A percentile compares a stretch with the other conserved stretches of the same genome.
phyloP scores from a whole-genome alignment of 2,888 invertebrate genomes.

The Andricus curvator region DNA sequence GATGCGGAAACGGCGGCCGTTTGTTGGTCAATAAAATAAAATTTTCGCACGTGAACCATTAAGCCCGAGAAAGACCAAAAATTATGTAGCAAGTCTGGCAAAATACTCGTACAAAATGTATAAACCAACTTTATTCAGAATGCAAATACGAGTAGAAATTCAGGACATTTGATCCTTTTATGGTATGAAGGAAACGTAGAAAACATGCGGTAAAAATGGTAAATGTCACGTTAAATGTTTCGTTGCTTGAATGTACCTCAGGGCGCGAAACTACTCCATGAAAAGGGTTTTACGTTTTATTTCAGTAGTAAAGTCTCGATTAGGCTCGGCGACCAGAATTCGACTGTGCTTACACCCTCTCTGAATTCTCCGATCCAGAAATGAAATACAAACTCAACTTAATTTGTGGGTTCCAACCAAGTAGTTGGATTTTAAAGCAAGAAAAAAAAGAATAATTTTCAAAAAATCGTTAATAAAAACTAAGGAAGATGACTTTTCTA shows the following conservation, averaged over 20 bases:
- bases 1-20: neutral
- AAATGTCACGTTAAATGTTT: constrained; percentile 19
- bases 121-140: constrained; percentile 16
- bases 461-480: too few species aligned
- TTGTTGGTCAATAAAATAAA: constrained; percentile 39
- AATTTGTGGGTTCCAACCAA: neutral
- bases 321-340: constrained; percentile 47
- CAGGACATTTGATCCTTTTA: neutral
- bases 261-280: neutral
- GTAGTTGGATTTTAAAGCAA: too few species aligned
- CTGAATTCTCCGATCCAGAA: neutral
- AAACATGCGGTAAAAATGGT: constrained; percentile 1
- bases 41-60: constrained; percentile 34
- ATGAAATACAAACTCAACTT: neutral
- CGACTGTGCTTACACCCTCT: neutral
- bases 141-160: neutral
- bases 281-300: constrained; percentile 55
- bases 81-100: constrained; percentile 17
- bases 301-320: constrained; percentile 62
- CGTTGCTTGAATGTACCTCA: neutral
- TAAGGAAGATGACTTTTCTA: too few species aligned
- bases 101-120: neutral
- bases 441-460: too few species aligned
- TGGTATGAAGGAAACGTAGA: neutral
- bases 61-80: constrained; percentile 11